Conservation (phyloP, 2,888 invertebrate species). For the Sepiola atlantica region DNA sequence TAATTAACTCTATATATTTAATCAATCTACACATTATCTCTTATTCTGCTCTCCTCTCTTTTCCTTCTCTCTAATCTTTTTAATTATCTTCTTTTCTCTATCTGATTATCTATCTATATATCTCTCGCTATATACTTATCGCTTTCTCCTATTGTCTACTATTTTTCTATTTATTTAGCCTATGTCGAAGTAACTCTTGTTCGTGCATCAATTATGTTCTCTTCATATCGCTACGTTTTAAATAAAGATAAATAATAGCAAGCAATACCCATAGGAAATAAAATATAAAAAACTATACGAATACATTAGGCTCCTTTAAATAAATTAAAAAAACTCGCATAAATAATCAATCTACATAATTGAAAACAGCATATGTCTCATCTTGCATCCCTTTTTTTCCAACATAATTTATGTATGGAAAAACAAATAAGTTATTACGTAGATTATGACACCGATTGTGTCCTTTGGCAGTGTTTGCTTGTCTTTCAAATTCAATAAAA, state of each 20-base stretch:
- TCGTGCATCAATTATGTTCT: background rate
- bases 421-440: background rate
- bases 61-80: too few species aligned
- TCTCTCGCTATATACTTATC: too few species aligned
- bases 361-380: background rate
- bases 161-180: too few species aligned
- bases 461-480: background rate
- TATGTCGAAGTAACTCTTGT: background rate
- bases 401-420: background rate
- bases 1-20: too few species aligned
- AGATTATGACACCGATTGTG: background rate
- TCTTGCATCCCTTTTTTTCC: background rate
- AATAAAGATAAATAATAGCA: background rate
- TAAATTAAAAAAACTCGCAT: background rate
- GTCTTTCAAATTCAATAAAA: background rate
- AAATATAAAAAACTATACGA: too few species aligned
- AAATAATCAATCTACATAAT: background rate
- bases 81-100: too few species aligned
- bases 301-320: background rate
- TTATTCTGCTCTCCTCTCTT: too few species aligned
- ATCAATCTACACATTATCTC: too few species aligned
- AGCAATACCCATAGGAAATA: background rate
- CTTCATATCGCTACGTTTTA: background rate
- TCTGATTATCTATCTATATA: too few species aligned
- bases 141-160: too few species aligned